Percentiles rank a stretch among this genome's conserved stretches.
Evolutionary conservation across 2,888 invertebrate genomes (phyloP).

Genomic region (Nudaria mundana): DNA sequence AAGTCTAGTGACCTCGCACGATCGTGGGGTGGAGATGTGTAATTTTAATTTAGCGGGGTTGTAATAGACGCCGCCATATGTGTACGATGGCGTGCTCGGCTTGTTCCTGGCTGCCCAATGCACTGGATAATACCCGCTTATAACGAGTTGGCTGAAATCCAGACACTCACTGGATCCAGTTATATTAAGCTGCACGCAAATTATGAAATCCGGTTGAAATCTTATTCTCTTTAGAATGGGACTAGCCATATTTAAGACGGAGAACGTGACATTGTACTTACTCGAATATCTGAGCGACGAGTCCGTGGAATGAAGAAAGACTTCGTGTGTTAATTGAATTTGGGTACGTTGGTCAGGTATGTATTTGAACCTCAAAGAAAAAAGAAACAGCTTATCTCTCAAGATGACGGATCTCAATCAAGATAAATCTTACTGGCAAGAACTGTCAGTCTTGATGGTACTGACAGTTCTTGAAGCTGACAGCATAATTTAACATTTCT

Average conservation of each 20-base stretch:
- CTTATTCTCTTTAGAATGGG: slow-evolving; percentile 16
- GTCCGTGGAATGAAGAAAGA: too few relatives aligned
- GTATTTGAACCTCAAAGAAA: too few relatives aligned
- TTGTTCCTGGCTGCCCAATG: slow-evolving; percentile 31
- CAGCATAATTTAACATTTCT: too few relatives aligned
- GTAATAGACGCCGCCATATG: slow-evolving; percentile 32
- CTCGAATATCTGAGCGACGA: too few relatives aligned
- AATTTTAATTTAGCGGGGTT: slow-evolving; percentile 26
- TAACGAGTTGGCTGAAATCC: slow-evolving; percentile 41
- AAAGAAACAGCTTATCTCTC: too few relatives aligned
- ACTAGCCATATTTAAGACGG: not conserved
- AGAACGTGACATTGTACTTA: not conserved
- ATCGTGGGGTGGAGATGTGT: slow-evolving; percentile 3
- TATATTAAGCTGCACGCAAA: slow-evolving; percentile 39
- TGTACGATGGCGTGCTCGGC: slow-evolving; percentile 27
- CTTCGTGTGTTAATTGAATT: too few relatives aligned
- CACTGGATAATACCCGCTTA: slow-evolving; percentile 33
- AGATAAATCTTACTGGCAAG: too few relatives aligned
- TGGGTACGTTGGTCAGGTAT: too few relatives aligned
- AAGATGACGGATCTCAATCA: too few relatives aligned
- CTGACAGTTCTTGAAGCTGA: too few relatives aligned
- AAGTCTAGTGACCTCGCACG: not conserved
- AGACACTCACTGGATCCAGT: slow-evolving; percentile 33
- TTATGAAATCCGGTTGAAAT: slow-evolving; percentile 31
- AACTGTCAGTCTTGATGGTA: too few relatives aligned